Base-by-base conservation (phyloP, 2,797 vertebrate species). In the Rhinophrynus dorsalis region DNA sequence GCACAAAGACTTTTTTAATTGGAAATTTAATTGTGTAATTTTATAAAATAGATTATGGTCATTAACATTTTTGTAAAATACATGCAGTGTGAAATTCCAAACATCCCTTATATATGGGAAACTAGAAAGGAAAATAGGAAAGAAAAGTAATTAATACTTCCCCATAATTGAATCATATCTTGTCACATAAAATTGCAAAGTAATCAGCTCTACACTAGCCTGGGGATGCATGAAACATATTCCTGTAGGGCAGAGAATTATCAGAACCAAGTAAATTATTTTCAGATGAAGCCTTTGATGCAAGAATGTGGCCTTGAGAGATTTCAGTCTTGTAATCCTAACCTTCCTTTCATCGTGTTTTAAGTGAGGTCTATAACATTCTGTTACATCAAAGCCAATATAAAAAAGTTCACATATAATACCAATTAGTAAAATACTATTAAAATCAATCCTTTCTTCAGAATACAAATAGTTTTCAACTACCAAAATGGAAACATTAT, bases 211-310 rank as follows among this genome's bases (percentile, higher is more conserved):
- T 71, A 76, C 67, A 66, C 27, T 47, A 74, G 26, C 18, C 66
- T 75, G 6, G 40, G 38, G 68, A 60, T 84, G 35, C 56, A 77
- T 79, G 67, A 81, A 75, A 74, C 69, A n/a, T 74, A 26, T 77
- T 69, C 13, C 17, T 76, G 76, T 74, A 32, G 78, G 60, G 75
- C 59, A 78, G 21, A 44, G 47, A 80, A 78, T 80, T 82, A 79
- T 76, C 69, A 66, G 57, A 74, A 78, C 10, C 54, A 33, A 33
- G 61, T 12, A 67, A 11, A 72, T 80, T 82, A 78, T 81, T 80
- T 84, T 78, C 71, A 75, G 77, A 73, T 76, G 44, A 74, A 78
- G 47, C 75, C 76, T 86, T 85, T 87, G 82, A 81, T 84, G 78
- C 72, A 74, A 67, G 32, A 66, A 17, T 77, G 67, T 76, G 68